phyloP scores from a whole-genome alignment of 2,797 vertebrate genomes.

The Falco naumanni region DNA sequence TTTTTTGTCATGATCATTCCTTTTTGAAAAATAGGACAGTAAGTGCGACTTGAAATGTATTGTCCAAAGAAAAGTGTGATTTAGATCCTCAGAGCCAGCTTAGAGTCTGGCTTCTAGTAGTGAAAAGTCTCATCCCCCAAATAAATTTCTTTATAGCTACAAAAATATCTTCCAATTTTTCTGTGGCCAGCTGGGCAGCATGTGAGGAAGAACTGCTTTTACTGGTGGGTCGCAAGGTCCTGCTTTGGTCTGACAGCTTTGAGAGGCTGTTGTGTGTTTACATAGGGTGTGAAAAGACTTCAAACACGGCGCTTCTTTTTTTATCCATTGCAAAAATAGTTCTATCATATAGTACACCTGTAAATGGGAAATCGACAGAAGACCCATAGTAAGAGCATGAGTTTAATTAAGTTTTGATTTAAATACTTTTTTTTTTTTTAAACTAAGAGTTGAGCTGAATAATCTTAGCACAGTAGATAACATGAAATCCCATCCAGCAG shows the following conservation, averaged over 20 bases:
- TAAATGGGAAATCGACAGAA: neutral
- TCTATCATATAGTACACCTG: neutral
- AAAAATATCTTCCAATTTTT: neutral
- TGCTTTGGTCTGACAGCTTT: neutral
- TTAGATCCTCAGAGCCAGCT: conserved; percentile 14
- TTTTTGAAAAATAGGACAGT: conserved; percentile 50
- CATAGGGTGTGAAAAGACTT: neutral
- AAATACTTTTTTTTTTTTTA: neutral
- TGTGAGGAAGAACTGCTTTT: neutral
- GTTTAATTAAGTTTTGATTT: neutral
- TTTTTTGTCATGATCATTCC: conserved; percentile 48
- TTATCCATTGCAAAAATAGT: neutral
- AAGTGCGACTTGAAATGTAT: conserved; percentile 42
- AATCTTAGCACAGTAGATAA: neutral
- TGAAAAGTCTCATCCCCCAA: neutral
- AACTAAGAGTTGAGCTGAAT: neutral
- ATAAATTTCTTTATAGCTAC: conserved; percentile 18
- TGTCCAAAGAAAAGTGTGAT: conserved; percentile 58
- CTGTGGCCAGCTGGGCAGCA: neutral
- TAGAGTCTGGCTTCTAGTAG: conserved; percentile 51
- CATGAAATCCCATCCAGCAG: neutral
- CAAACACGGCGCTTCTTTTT: neutral
- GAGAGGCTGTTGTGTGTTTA: neutral
- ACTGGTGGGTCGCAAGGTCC: neutral
- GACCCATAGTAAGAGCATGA: neutral